These are phyloP conservation scores for Cecidostiba fungosa DNA, from an alignment of 2,888 invertebrate species.

Conservation along the genomic window DNA sequence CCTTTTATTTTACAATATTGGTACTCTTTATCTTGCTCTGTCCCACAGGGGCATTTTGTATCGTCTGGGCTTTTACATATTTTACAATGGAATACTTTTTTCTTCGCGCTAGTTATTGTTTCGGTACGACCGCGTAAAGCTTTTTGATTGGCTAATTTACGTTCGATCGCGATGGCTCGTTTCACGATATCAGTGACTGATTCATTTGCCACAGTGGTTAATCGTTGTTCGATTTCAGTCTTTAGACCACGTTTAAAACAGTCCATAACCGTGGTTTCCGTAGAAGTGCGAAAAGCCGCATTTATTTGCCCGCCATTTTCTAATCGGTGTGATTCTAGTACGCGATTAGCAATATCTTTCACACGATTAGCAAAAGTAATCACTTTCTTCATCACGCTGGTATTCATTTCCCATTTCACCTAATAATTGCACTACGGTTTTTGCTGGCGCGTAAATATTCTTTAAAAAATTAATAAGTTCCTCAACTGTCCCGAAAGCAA, in stretches of 20 bases:
- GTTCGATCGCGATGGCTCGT: not conserved
- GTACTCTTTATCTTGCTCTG: not conserved
- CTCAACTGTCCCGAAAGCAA: too few species aligned
- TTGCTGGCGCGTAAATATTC: not conserved
- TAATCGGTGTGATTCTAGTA: not conserved
- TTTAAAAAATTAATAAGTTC: too few species aligned
- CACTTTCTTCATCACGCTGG: not conserved
- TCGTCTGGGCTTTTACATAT: not conserved
- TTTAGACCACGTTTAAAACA: not conserved
- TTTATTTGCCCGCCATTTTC: too few species aligned
- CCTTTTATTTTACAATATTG: not conserved
- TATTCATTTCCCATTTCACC: not conserved
- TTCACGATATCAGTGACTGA: not conserved
- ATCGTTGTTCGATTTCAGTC: not conserved
- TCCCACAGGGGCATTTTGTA: not conserved
- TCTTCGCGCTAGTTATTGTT: too few species aligned
- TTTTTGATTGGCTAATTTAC: not conserved
- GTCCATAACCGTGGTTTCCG: not conserved
- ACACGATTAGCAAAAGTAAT: not conserved
- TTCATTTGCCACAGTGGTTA: not conserved
- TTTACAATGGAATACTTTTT: not conserved
- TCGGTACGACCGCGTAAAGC: too few species aligned
- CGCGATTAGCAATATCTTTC: not conserved
- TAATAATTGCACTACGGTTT: not conserved
- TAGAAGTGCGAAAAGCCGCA: too few species aligned